These are phyloP conservation scores for Euschistus heros DNA, from an alignment of 1,140 invertebrate genomes.

Conservation along the genomic window DNA sequence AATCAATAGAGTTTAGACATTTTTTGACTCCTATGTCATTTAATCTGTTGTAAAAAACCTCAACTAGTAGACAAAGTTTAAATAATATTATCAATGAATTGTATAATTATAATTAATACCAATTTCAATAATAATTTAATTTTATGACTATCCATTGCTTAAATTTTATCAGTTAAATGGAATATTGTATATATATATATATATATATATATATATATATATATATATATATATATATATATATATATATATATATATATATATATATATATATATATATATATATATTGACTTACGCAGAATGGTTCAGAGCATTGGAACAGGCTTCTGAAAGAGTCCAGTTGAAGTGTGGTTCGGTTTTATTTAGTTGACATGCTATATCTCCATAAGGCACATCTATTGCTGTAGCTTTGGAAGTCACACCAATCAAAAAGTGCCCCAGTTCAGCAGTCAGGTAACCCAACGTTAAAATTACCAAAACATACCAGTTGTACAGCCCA, in stretches of 20 bases:
- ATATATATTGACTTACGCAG: conserved; percentile 4
- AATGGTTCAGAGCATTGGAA: conserved; percentile 10
- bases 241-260: not conserved
- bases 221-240: not conserved
- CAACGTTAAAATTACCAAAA: conserved; percentile 61
- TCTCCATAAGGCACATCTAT: conserved; percentile 80
- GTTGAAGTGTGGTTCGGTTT: conserved; percentile 17
- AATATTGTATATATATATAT: no score
- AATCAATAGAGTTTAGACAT: no score
- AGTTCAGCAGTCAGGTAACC: conserved; percentile 75
- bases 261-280: not conserved
- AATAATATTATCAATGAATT: no score
- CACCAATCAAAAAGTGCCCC: conserved; percentile 77
- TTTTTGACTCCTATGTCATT: no score
- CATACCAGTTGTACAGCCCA: conserved; percentile 61
- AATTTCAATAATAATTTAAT: no score
- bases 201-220: not conserved
- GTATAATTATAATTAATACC: no score
- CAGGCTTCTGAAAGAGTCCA: conserved; percentile 1
- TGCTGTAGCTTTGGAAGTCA: conserved; percentile 72
- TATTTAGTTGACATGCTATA: conserved; percentile 68
- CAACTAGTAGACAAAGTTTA: no score
- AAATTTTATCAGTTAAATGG: no score
- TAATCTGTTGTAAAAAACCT: no score
- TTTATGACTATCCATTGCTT: no score